phyloP scores from a whole-genome alignment of 2,113 vertebrate species.

The Tachysurus vachellii region DNA sequence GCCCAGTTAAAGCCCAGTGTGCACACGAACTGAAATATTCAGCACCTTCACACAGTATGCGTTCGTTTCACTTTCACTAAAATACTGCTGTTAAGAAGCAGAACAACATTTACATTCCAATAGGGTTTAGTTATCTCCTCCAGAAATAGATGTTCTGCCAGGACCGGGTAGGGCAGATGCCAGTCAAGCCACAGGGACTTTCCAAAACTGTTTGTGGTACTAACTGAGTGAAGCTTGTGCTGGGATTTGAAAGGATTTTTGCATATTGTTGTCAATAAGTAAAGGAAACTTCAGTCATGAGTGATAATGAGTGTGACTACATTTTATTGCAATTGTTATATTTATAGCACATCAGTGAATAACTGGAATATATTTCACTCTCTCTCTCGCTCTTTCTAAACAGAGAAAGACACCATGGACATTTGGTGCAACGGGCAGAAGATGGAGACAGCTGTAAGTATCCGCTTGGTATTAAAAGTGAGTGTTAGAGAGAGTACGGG shows the following conservation, averaged over 20 bases:
- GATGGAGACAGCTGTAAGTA: slow-evolving; percentile 92
- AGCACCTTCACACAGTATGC: neutral
- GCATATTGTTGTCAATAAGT: neutral
- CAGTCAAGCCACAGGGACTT: neutral
- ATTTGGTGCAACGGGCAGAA: slow-evolving; percentile 96
- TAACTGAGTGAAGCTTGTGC: neutral
- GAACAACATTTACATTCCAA: neutral
- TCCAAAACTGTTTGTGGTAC: neutral
- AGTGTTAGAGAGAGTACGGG: neutral
- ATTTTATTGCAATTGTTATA: neutral
- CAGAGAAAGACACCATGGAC: slow-evolving; percentile 99
- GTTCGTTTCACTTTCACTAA: neutral
- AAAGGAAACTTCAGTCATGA: neutral
- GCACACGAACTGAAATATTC: neutral
- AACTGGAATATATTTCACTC: neutral
- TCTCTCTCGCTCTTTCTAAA: slow-evolving; percentile 27
- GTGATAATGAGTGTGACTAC: neutral
- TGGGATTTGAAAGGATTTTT: neutral
- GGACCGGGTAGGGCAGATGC: neutral
- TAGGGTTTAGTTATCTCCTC: neutral
- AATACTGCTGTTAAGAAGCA: neutral
- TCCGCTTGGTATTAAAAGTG: neutral
- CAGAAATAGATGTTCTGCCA: neutral
- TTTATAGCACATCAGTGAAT: neutral
- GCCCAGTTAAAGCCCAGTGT: neutral